Percentiles rank a stretch among this genome's conserved stretches.
Evolutionary conservation across 1,140 invertebrate genomes (phyloP).

Genomic region (Physella acuta): DNA sequence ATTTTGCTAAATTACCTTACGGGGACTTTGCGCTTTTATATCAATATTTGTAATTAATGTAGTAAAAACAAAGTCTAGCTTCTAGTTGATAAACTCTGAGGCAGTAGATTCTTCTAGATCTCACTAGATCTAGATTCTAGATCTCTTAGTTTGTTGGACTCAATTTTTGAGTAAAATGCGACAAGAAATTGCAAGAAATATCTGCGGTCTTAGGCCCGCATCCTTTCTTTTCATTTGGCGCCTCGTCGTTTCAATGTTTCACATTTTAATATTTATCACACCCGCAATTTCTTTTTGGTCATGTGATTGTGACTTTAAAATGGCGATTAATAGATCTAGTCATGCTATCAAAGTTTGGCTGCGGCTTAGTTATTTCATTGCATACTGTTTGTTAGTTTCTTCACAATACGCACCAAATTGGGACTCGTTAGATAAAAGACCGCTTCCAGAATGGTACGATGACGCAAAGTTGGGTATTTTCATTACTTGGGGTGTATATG

Average conservation of each 20-base stretch:
- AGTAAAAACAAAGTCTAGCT: too few relatives aligned
- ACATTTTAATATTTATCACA: not conserved
- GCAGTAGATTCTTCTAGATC: too few relatives aligned
- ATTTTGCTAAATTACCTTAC: too few relatives aligned
- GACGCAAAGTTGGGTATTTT: conserved; percentile 7
- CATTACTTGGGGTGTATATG: conserved; percentile 12
- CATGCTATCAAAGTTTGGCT: not conserved
- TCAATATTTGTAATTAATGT: too few relatives aligned
- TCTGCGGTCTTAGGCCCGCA: too few relatives aligned
- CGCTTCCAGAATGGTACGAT: conserved; percentile 10
- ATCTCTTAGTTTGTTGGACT: too few relatives aligned
- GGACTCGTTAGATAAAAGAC: conserved; percentile 6
- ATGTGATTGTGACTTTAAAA: conserved; percentile 1
- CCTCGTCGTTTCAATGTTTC: not conserved
- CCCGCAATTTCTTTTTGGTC: not conserved
- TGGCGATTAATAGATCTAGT: not conserved
- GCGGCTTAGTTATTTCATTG: not conserved
- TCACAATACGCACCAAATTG: not conserved
- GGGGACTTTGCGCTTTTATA: too few relatives aligned
- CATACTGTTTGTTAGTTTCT: not conserved
- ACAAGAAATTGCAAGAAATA: too few relatives aligned
- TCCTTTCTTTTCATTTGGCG: not conserved
- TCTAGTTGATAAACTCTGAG: too few relatives aligned
- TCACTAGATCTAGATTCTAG: too few relatives aligned
- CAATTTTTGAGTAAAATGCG: too few relatives aligned